A percentile compares a stretch with the other conserved stretches of the same genome.
These are phyloP conservation scores for Lycodopsis pacificus DNA, from an alignment of 2,797 vertebrate species.

Conservation along the genomic window DNA sequence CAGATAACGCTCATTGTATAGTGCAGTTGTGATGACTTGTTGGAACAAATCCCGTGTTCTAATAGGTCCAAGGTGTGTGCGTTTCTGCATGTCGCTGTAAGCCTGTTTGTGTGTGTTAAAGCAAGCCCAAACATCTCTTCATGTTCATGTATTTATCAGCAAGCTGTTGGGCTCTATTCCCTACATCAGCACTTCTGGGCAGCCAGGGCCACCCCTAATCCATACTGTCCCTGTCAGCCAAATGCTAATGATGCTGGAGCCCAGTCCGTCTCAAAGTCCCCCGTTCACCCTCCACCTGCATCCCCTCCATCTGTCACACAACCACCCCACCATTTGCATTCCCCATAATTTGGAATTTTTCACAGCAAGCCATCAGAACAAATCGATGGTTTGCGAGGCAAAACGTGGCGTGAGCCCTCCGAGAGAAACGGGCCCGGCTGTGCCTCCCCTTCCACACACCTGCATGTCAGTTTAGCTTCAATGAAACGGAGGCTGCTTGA, in stretches of 20 bases:
- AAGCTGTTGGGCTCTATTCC: conserved; percentile 34
- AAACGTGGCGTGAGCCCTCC: conserved; percentile 1
- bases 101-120: conserved; percentile 2
- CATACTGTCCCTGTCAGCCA: conserved; percentile 77
- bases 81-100: neutral
- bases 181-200: conserved; percentile 67
- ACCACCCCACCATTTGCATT: conserved; percentile 13
- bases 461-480: neutral
- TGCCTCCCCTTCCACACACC: neutral
- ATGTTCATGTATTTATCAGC: conserved; percentile 54
- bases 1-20: neutral
- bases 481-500: neutral
- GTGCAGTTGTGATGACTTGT: neutral
- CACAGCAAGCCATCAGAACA: conserved; percentile 6
- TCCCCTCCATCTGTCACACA: conserved; percentile 24
- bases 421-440: neutral
- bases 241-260: conserved; percentile 71
- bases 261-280: conserved; percentile 20
- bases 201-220: conserved; percentile 52
- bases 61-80: neutral
- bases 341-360: neutral
- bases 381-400: neutral
- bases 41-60: neutral
- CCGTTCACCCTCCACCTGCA: conserved; percentile 17
- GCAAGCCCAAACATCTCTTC: conserved; percentile 29